Evolutionary conservation across 2,797 vertebrate species (phyloP).

Genomic region (Lepilemur ruficaudatus): DNA sequence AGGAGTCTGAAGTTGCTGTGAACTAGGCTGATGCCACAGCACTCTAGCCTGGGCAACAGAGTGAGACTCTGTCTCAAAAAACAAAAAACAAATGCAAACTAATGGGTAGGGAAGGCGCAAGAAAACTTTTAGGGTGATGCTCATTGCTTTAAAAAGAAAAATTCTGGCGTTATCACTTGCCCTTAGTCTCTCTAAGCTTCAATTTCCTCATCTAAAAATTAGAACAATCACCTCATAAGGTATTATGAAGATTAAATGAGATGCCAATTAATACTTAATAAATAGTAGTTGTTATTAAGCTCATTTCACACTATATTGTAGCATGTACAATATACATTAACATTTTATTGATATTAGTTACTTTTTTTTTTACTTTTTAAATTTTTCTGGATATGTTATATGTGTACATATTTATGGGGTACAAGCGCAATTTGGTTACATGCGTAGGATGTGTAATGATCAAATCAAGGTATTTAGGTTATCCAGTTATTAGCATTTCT

Average conservation of each 20-base stretch:
- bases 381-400: background rate
- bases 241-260: background rate
- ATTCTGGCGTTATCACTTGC: background rate
- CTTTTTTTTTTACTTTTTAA: background rate
- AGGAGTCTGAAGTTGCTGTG: no score
- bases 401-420: background rate
- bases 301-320: background rate
- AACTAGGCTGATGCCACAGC: no score
- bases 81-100: background rate
- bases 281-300: background rate
- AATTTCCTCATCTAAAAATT: background rate
- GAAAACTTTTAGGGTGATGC: background rate
- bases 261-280: slow-evolving; percentile 9
- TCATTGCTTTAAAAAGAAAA: background rate
- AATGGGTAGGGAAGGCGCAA: background rate
- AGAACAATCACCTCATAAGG: background rate
- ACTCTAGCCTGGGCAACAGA: no score
- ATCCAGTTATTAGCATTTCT: background rate
- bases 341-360: background rate
- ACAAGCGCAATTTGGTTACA: background rate
- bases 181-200: background rate
- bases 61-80: no score
- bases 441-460: background rate
- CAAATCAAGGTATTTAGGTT: background rate
- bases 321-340: background rate